Evolutionary conservation across 2,113 vertebrate species (phyloP), one percentile per base, ranked within the genome.

Genomic region (Tachuris rubrigastra): DNA sequence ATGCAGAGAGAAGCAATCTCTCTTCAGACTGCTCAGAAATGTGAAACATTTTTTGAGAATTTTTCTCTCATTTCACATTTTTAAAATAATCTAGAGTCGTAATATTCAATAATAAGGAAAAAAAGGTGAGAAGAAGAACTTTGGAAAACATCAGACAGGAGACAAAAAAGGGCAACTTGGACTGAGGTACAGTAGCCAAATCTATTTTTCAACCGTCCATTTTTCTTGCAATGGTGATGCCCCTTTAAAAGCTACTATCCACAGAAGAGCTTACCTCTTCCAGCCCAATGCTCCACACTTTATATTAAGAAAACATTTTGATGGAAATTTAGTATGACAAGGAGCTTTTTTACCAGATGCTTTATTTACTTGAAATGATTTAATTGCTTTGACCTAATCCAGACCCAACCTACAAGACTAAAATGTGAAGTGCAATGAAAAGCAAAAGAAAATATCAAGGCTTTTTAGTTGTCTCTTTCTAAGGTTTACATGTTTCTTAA

Each of bases 361-460:
- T 96, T 85, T 91, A 85, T 94, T 96, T 96, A 95, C 81, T 95
- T 67, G 55, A 80, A 90, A 83, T 62, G 0, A 88, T 86, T 93
- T 96, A 96, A 96, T 90, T 95, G 94, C 78, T 94, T 87, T 77
- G 85, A 94, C 72, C 79, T 87, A 95, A 91, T 80, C 55, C 46
- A 93, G 75, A 93, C 44, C 42, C 50, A 50, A 39, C 7, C 63
- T 77, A 74, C 46, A 85, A 73, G 23, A 66, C 63, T 50, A 83
- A 69, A 84, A 72, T 46, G 23, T 82, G 28, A 28, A 63, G 24
- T 14, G 14, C 42, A 92, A 33, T 87, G 58, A 89, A 93, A 85
- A 79, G 20, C 27, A 62, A 85, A 72, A 79, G 53, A 87, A 72
- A 87, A 53, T 23, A 87, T 14, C 11, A 69, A 50, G 25, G 42